Evolutionary conservation across 2,888 invertebrate species (phyloP).

Genomic region (Tricholauxania praeusta): DNA sequence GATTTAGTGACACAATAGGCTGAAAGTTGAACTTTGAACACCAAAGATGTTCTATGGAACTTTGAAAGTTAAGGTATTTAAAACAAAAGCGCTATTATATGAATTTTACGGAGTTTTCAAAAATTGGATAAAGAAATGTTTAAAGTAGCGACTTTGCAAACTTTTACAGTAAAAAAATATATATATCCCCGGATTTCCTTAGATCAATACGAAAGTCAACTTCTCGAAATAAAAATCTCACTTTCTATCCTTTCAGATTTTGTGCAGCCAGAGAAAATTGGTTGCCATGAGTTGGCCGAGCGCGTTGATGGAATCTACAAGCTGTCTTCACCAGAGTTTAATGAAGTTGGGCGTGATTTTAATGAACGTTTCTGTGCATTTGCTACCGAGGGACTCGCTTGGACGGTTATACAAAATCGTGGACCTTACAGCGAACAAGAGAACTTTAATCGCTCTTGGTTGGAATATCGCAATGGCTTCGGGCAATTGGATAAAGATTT

Average conservation of each 20-base stretch:
- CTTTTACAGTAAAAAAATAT: too few species aligned
- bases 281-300: constrained; percentile 66
- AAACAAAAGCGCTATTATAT: too few species aligned
- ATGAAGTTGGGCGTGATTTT: constrained; percentile 64
- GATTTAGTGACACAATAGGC: too few species aligned
- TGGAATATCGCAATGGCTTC: constrained; percentile 72
- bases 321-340: constrained; percentile 57
- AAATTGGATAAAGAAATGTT: too few species aligned
- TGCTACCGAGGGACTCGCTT: constrained; percentile 69
- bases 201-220: too few species aligned
- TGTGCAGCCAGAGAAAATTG: constrained; percentile 58
- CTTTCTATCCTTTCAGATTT: constrained; percentile 50
- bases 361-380: constrained; percentile 69
- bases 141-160: too few species aligned
- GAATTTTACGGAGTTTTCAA: too few species aligned
- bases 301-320: constrained; percentile 68
- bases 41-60: too few species aligned
- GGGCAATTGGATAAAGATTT: constrained; percentile 71
- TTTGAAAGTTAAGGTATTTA: too few species aligned
- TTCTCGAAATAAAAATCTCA: too few species aligned
- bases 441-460: constrained; percentile 72
- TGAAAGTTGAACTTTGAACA: too few species aligned
- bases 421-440: constrained; percentile 63
- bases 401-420: constrained; percentile 72
- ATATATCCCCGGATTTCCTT: too few species aligned